Evolutionary conservation across 1,140 invertebrate species (phyloP).

Genomic region (Bathynomus jamesi): DNA sequence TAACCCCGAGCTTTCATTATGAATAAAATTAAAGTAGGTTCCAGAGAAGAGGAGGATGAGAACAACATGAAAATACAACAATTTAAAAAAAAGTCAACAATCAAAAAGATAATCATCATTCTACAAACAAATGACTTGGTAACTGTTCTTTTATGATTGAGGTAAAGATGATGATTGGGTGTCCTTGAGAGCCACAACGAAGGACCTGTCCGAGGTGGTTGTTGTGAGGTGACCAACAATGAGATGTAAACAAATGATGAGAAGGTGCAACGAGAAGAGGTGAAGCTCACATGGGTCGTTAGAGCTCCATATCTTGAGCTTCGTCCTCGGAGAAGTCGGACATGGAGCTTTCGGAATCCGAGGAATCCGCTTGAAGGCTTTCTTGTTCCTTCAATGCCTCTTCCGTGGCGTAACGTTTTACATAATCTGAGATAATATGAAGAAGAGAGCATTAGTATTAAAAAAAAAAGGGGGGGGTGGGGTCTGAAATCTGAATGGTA

Average conservation of each 20-base stretch:
- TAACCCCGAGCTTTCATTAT: no score
- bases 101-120: background rate
- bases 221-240: background rate
- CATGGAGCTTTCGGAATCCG: slow-evolving; percentile 92
- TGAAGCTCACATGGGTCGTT: slow-evolving; percentile 13
- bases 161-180: background rate
- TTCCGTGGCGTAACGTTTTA: slow-evolving; percentile 93
- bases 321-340: slow-evolving; percentile 98
- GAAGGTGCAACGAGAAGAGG: background rate
- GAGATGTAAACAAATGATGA: background rate
- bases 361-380: slow-evolving; percentile 61
- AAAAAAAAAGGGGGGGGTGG: no score
- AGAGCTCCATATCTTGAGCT: slow-evolving; percentile 54
- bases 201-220: background rate
- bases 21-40: no score
- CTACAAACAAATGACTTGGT: background rate
- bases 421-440: slow-evolving; percentile 67
- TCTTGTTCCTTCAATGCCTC: slow-evolving; percentile 80
- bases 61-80: background rate
- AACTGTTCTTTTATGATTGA: background rate
- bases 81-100: slow-evolving; percentile 1
- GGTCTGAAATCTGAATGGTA: background rate
- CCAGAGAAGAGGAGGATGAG: no score
- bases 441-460: no score
- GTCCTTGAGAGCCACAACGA: background rate